These are phyloP conservation scores for Todiramphus chloris DNA, from an alignment of 2,113 vertebrate species.

Conservation along the genomic window DNA sequence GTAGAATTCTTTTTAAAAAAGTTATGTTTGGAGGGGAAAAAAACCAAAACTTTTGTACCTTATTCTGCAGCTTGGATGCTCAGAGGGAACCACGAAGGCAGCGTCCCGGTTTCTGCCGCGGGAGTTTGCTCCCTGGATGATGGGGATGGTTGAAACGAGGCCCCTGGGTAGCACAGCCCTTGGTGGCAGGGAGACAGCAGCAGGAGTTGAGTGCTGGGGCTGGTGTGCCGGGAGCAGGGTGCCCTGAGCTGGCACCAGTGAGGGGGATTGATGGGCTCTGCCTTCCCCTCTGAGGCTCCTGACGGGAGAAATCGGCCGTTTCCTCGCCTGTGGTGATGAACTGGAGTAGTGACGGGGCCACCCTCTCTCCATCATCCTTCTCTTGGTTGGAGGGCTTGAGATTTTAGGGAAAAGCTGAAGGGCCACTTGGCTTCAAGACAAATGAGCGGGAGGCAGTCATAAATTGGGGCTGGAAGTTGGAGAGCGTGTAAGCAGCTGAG, in stretches of 20 bases:
- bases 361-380: neutral
- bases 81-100: neutral
- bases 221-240: neutral
- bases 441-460: neutral
- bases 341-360: neutral
- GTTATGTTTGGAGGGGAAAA: neutral
- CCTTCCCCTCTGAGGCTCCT: neutral
- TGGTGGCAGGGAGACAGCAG: too few relatives aligned
- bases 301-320: neutral
- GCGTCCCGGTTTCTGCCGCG: neutral
- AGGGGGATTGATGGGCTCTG: rapidly evolving
- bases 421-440: neutral
- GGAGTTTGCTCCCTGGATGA: neutral
- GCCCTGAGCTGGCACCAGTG: neutral
- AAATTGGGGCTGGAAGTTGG: neutral
- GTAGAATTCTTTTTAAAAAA: neutral
- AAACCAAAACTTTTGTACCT: neutral
- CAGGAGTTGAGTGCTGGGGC: too few relatives aligned
- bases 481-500: neutral
- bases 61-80: neutral
- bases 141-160: too few relatives aligned
- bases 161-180: too few relatives aligned
- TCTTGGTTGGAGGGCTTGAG: neutral
- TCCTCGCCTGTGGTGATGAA: neutral
- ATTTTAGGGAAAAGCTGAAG: neutral